Evolutionary conservation across 2,888 invertebrate species (phyloP), one percentile per base, ranked within the genome.

Genomic region (Nomada ferruginata): DNA sequence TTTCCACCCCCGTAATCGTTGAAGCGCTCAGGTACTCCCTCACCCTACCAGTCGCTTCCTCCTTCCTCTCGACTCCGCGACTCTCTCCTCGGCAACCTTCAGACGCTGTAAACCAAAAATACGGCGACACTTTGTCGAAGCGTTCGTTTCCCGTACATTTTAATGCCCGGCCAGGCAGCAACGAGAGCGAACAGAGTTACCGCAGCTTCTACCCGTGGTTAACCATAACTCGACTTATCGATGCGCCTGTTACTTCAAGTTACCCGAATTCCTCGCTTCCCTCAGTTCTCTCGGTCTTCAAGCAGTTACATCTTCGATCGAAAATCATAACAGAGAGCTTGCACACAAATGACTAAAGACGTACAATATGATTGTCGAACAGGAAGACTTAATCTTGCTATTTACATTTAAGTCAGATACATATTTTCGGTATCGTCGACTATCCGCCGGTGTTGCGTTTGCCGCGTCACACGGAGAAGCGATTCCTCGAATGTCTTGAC

Each of bases 91-190:
- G 83, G 80, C 79, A 87, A 70, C 85, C 89, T 87, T 90, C 86
- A 88, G 89, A 91, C 88, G 89, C 85, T 87, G 89, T 92, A 92
- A 91, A 92, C 90, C 87, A 89, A 90, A 92, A 91, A 91, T 92
- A 91, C 91, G 91, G 90, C 89, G 90, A 90, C 90, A 89, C 89
- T 90, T 88, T 85, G 84, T 86, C 88, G 89, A 86, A 85, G 79
- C 87, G 80, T 77, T 78, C 86, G 85, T 74, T 68, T 82, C 82
- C 66, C 77, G 76, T 82, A 64, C 76, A 82, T 86, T 82, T 85
- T 84, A 75, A 69, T 70, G 80, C 72, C 64, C 69, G 63, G 53
- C 74, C 59, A 82, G 77, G 69, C 42, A 57, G 75, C 55, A 53
- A 59, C 52, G 64, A 36, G 53, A 26, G 15, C 29, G 52, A 23